Conservation (phyloP, 2,888 invertebrate genomes). For the Acleris laterana region DNA sequence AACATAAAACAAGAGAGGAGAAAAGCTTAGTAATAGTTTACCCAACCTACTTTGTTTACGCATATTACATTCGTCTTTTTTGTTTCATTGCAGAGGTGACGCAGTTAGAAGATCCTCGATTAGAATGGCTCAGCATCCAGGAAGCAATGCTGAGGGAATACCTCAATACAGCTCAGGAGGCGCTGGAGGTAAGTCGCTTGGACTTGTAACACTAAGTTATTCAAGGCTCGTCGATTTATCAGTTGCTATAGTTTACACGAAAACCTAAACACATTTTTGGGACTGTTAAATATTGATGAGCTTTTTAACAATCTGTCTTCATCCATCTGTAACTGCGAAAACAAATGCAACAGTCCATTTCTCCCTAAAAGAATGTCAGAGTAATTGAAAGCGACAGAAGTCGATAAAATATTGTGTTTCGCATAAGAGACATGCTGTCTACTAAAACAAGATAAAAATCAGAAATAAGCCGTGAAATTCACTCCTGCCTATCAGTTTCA, state of each 20-base stretch:
- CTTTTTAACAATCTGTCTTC: too few relatives aligned
- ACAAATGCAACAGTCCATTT: neutral
- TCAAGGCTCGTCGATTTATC: too few relatives aligned
- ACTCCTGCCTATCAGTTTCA: constrained; percentile 17
- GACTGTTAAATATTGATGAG: too few relatives aligned
- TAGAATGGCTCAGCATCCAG: constrained; percentile 98
- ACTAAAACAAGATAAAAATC: neutral
- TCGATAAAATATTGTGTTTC: neutral
- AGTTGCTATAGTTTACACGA: too few relatives aligned
- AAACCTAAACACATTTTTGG: too few relatives aligned
- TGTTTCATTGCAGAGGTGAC: constrained; percentile 90
- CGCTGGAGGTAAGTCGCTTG: constrained; percentile 90
- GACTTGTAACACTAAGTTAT: too few relatives aligned
- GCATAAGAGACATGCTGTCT: neutral
- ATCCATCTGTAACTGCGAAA: neutral
- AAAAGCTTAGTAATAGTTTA: too few relatives aligned
- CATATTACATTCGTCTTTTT: too few relatives aligned
- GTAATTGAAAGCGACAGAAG: neutral
- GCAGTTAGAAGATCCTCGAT: constrained; percentile 97
- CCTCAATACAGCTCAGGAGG: constrained; percentile 97
- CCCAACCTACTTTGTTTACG: too few relatives aligned
- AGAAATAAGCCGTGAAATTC: constrained; percentile 12
- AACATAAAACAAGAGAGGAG: too few relatives aligned
- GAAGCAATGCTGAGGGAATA: constrained; percentile 99
- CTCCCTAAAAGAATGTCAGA: too few relatives aligned